Conservation (phyloP, 2,797 vertebrate species). For the Otus scops region DNA sequence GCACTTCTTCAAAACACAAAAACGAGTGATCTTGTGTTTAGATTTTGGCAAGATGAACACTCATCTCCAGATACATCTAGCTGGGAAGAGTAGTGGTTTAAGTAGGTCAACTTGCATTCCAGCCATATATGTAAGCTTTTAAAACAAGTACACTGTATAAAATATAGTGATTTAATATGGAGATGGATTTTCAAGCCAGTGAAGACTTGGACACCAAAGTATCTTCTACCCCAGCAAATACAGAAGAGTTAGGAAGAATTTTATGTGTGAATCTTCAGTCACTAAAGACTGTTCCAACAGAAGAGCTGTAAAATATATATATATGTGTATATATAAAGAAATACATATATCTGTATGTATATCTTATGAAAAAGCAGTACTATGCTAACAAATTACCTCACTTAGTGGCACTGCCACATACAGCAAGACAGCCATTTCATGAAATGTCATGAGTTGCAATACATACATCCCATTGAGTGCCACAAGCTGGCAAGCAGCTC, state of each 20-base stretch:
- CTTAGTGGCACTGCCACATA: background rate
- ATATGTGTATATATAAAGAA: background rate
- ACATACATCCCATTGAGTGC: background rate
- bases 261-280: background rate
- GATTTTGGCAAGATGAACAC: background rate
- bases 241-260: background rate
- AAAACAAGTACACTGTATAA: background rate
- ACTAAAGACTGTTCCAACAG: background rate
- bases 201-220: background rate
- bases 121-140: background rate
- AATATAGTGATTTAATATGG: background rate
- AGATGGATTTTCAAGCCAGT: background rate
- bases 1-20: background rate
- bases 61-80: background rate
- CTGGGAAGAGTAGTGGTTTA: background rate
- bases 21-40: background rate
- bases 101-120: background rate
- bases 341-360: background rate
- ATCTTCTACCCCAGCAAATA: background rate
- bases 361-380: background rate
- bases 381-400: background rate
- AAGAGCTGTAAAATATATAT: background rate
- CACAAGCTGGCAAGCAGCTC: background rate
- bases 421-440: background rate
- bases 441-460: background rate